Evolutionary conservation across 2,888 invertebrate genomes (phyloP).

Genomic region (Idaea biselata): DNA sequence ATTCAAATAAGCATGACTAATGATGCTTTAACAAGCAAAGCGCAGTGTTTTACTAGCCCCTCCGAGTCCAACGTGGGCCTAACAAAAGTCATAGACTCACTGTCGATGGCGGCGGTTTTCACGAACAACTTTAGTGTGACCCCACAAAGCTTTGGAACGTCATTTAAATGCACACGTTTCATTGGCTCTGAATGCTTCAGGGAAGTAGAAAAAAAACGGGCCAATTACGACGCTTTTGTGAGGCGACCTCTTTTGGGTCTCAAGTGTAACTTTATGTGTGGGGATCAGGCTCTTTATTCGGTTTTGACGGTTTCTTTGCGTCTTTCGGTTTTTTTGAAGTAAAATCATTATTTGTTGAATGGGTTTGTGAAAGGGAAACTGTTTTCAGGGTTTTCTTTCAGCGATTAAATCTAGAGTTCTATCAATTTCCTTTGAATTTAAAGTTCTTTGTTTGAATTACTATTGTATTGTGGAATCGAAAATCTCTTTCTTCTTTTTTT

Average conservation of each 20-base stretch:
- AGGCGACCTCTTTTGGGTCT: constrained; percentile 73
- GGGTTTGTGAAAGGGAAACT: constrained; percentile 1
- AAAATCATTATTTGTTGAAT: constrained; percentile 20
- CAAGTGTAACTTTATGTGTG: constrained; percentile 74
- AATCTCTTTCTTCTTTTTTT: too few relatives aligned
- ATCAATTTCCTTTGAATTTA: not conserved
- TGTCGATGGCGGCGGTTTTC: constrained; percentile 72
- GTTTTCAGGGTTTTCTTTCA: not conserved
- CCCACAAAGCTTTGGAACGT: constrained; percentile 78
- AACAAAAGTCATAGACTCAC: constrained; percentile 68
- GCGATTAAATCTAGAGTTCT: not conserved
- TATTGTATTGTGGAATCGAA: too few relatives aligned
- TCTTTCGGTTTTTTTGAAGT: constrained; percentile 19
- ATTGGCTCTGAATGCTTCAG: constrained; percentile 80
- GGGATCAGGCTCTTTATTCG: constrained; percentile 62
- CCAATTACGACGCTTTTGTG: constrained; percentile 80
- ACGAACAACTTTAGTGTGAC: constrained; percentile 75
- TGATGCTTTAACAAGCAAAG: constrained; percentile 67
- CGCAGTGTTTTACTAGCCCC: constrained; percentile 65
- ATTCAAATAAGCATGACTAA: constrained; percentile 72
- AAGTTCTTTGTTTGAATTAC: not conserved
- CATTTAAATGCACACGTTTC: constrained; percentile 82
- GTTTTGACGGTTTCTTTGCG: constrained; percentile 43
- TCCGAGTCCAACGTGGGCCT: constrained; percentile 41
- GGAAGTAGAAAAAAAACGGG: constrained; percentile 79